Evolutionary conservation across 1,140 invertebrate species (phyloP), one percentile per base, ranked within the genome.

Genomic region (Scaptomyza graminum): DNA sequence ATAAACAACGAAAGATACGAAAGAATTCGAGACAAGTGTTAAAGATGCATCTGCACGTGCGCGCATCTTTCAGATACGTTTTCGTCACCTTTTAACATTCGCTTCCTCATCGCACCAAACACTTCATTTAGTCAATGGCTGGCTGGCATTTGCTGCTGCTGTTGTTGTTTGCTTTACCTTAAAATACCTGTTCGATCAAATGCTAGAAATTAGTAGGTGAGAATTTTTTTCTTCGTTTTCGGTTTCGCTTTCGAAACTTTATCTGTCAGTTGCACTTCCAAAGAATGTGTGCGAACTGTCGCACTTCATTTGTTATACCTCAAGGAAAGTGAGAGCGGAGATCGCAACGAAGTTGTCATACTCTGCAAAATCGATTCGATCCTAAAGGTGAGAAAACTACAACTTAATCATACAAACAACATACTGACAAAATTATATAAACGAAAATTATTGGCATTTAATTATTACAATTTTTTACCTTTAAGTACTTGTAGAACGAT

Each of bases 261-360:
- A 82, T 82, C 82, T 73, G 71, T 78, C 75, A 78, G 71, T 67
- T 79, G 74, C 64, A 73, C 49, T 63, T 79, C 59, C 76, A 55
- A 50, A n/a, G 39, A 63, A 76, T 52, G 72, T 81, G 78, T 64
- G 82, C 82, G 64, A 88, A 82, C 74, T 88, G 82, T 87, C 83
- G 83, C 83, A 87, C 79, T 55, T 79, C 49, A 72, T 73, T 78
- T 71, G 18, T n/a, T n/a, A 37, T 25, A 18, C 11, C 18, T 60
- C 44, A 11, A 12, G 43, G 34, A 47, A 54, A 44, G 34, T 43
- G 31, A 28, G 31, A 9, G 31, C 11, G 5, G 2, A 31, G 28
- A 16, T 16, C 3, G 9, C 2, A 47, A 6, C 28, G 66, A 68
- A 54, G 1, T 9, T 0, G 6, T 5, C 9, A 47, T 47, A 39